Evolutionary conservation across 2,113 vertebrate species (phyloP), one percentile per base, ranked within the genome.

Genomic region (Arenaria interpres): DNA sequence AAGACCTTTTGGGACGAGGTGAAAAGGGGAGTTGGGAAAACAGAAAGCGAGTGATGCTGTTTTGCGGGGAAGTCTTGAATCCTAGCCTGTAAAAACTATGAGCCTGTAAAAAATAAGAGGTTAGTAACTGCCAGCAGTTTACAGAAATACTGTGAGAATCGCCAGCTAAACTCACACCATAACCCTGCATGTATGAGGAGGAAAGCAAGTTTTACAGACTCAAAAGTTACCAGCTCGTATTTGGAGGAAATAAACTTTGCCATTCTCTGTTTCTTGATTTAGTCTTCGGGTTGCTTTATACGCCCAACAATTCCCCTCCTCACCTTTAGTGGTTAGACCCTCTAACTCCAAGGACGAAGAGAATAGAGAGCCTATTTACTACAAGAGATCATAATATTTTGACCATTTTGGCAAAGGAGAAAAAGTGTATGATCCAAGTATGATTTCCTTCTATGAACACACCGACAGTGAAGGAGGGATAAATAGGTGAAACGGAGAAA

Each of bases 1-100:
- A 60, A 41, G 48, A 25, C 23, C 85, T 80, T 83, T 53, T 37
- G 80, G 64, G 87, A 92, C 0, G 30, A 95, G 63, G 85, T 81
- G 82, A 92, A 96, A 96, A 83, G 60, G 22, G 43, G 79, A 93
- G 46, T 33, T 93, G 68, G 60, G 93, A 93, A 71, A 69, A 35
- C 37, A 60, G 20, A 68, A 87, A 79, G 24, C 18, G 25, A 89
- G 46, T 18, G 39, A 88, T 56, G 74, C 18, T 51, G 59, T 92
- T 96, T 64, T 77, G 59, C 66, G 73, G 68, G 43, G 43, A 94
- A 86, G 56, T 43, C 77, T 90, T 95, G 85, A 96, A 95, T 72
- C 64, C 68, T 9, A 59, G 79, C 73, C 77, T 14, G 33, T 50
- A 83, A 85, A 96, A 92, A 82, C 63, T 56, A 23, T 2, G 35